Evolutionary conservation across 2,797 vertebrate genomes (phyloP), one percentile per base, ranked within the genome.

Genomic region (Mycteria americana): DNA sequence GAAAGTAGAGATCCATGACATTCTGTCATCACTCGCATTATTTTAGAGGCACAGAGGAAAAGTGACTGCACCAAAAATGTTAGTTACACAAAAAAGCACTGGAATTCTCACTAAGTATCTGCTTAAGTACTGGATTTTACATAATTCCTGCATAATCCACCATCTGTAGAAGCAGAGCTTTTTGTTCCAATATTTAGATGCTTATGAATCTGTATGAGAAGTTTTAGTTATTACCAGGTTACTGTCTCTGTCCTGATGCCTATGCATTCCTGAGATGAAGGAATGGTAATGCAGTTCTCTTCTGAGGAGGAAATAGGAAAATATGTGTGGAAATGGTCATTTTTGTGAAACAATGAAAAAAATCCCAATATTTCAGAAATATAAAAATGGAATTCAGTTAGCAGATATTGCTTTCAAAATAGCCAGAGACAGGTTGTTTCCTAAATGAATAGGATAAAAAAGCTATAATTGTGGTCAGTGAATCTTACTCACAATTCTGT

Each of bases 131-230:
- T 39, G n/a, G 31, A 75, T 81, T 92, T 88, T 74, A 39, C 37
- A 45, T 54, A 35, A 59, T 41, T 45, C 53, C 45, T 2, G 0
- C 31, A 74, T 65, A 85, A 83, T 67, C 14, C 31, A 37, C 18
- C 0, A 0, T 27, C n/a, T 54, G 33, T 48, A 33, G 35, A 83
- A 91, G n/a, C 5, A 74, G 22, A 72, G 30, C 1, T 59, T 88
- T 89, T 89, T 81, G 24, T 84, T 93, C 67, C 48, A 80, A 5
- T 80, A 33, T 72, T 86, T 64, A 88, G 23, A 18, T 73, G 27
- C 28, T 30, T 67, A 74, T 46, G 35, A 86, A 67, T 41, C 39
- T 78, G 13, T 37, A 56, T 5, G 11, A 73, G 13, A 93, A 30
- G 21, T 79, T 65, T 45, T 57, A n/a, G 27, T 67, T 87, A 78